Percentiles rank a stretch among this genome's conserved stretches.
Evolutionary conservation across 2,113 vertebrate species (phyloP).

Genomic region (Platysteira castanea): DNA sequence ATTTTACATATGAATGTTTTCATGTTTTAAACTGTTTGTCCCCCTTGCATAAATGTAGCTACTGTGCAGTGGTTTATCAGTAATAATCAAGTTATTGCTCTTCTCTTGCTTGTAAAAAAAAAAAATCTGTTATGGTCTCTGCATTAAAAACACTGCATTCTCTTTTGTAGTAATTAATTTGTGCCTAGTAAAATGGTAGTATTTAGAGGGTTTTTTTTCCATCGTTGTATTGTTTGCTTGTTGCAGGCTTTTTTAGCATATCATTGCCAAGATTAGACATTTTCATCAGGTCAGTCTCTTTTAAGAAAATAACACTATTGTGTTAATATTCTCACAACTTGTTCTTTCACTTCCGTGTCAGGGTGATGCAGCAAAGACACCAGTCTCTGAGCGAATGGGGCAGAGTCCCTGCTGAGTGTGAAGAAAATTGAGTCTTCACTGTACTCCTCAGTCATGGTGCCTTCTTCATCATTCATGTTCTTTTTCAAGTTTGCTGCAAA

Average conservation of each 20-base stretch:
- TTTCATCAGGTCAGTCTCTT: not conserved
- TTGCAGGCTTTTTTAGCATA: not conserved
- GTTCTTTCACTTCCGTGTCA: conserved; percentile 81
- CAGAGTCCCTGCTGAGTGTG: conserved; percentile 77
- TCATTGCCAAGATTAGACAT: not conserved
- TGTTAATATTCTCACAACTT: conserved; percentile 80
- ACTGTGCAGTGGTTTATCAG: not conserved
- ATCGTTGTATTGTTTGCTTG: not conserved
- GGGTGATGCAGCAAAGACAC: conserved; percentile 78
- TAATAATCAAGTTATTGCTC: not conserved
- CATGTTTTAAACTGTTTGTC: not conserved
- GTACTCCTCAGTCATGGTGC: conserved; percentile 40
- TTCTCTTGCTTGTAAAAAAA: not conserved
- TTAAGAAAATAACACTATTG: not conserved
- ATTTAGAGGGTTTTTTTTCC: not conserved
- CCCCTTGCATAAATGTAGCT: not conserved
- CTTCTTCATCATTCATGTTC: not conserved
- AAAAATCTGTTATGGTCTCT: not conserved
- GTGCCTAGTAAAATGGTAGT: not conserved
- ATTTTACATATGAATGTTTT: not conserved
- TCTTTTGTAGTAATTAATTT: not conserved
- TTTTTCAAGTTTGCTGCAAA: conserved; percentile 85
- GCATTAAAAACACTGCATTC: not conserved
- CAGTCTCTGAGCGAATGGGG: conserved; percentile 79
- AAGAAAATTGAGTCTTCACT: conserved; percentile 80